Conservation (phyloP, 2,113 vertebrate genomes). For the Notechis scutatus region DNA sequence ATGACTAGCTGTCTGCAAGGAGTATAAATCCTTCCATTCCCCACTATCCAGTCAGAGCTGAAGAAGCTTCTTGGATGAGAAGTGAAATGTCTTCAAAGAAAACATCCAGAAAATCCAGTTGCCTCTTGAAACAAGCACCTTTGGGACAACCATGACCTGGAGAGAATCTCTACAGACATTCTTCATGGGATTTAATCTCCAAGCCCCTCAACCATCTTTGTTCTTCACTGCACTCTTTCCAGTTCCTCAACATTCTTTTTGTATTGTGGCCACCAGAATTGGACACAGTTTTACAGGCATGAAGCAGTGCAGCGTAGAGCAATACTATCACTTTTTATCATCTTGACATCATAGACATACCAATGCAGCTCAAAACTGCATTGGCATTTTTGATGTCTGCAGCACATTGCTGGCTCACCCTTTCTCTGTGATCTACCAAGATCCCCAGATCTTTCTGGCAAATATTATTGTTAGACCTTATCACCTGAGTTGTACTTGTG, state of each 20-base stretch:
- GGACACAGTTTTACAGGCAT: neutral
- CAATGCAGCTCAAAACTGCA: neutral
- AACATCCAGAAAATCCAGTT: no score
- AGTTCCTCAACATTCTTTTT: neutral
- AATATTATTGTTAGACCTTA: neutral
- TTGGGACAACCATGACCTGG: no score
- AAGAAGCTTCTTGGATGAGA: no score
- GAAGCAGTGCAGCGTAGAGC: neutral
- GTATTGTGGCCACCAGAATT: neutral
- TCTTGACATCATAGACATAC: neutral
- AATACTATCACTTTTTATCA: neutral
- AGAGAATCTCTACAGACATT: no score
- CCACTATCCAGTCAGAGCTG: no score
- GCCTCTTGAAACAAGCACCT: no score
- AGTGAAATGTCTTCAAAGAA: no score
- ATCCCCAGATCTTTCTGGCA: neutral
- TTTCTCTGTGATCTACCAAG: neutral
- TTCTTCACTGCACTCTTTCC: neutral
- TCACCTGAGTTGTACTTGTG: neutral
- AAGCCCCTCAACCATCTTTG: neutral
- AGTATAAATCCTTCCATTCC: no score
- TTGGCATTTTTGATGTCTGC: neutral
- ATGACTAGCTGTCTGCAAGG: no score
- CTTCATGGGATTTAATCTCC: neutral
- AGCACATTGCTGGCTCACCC: neutral